Evolutionary conservation across 2,113 vertebrate genomes (phyloP).

Genomic region (Microtus oregoni): DNA sequence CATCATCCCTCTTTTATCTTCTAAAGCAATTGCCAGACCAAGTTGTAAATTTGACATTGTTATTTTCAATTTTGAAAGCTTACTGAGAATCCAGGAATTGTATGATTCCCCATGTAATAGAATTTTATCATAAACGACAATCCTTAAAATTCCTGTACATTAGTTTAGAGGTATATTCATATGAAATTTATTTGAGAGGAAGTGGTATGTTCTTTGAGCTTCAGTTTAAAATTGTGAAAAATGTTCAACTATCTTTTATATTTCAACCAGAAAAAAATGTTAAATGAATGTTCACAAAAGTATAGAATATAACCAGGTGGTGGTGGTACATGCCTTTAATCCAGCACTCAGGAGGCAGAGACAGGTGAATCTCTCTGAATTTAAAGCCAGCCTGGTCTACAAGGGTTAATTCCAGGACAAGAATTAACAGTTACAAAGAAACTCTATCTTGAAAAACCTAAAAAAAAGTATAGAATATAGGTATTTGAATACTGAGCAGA

Average conservation of each 20-base stretch:
- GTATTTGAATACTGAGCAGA: neutral
- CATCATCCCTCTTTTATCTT: constrained; percentile 32
- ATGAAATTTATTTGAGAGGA: neutral
- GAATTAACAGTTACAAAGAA: too few relatives aligned
- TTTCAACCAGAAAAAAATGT: neutral
- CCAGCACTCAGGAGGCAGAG: too few relatives aligned
- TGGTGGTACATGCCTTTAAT: too few relatives aligned
- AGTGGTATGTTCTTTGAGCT: neutral
- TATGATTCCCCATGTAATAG: neutral
- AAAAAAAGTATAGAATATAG: too few relatives aligned
- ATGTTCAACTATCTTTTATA: constrained; percentile 31
- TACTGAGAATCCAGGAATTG: neutral
- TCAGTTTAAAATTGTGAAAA: constrained; percentile 4
- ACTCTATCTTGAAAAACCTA: too few relatives aligned
- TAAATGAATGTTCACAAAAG: neutral
- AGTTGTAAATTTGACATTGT: constrained; percentile 54
- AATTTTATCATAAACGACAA: neutral
- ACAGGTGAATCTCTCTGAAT: too few relatives aligned
- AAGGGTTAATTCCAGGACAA: too few relatives aligned
- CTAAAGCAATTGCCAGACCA: constrained; percentile 38
- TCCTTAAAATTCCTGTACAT: neutral
- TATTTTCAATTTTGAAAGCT: constrained; percentile 40
- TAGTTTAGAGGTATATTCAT: neutral
- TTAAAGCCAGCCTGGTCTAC: too few relatives aligned
- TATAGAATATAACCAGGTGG: neutral